A percentile compares a stretch with the other conserved stretches of the same genome.
These are phyloP conservation scores for Bostrychus sinensis DNA, from an alignment of 2,113 vertebrate species.

Conservation along the genomic window DNA sequence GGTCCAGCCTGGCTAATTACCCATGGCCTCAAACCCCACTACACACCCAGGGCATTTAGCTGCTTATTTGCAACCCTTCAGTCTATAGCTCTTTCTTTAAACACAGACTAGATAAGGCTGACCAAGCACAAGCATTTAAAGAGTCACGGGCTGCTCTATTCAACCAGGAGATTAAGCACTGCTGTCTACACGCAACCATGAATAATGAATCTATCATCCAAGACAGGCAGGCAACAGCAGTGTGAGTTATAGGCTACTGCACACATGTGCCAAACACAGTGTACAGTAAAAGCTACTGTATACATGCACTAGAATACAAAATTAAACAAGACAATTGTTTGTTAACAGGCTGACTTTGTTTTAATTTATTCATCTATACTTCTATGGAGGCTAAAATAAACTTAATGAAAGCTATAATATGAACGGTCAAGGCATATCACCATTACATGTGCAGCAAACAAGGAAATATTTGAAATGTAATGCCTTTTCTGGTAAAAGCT, in stretches of 20 bases:
- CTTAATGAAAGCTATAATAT: too few relatives aligned
- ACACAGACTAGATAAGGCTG: constrained; percentile 44
- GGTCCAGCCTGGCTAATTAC: constrained; percentile 84
- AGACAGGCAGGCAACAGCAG: constrained; percentile 70
- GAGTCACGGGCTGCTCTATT: constrained; percentile 58
- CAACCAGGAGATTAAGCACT: constrained; percentile 75
- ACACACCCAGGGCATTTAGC: constrained; percentile 29
- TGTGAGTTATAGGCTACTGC: constrained; percentile 62
- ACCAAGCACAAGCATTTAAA: constrained; percentile 52
- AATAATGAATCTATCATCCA: constrained; percentile 82
- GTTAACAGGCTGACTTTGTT: too few relatives aligned
- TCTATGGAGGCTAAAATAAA: too few relatives aligned
- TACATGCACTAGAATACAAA: too few relatives aligned
- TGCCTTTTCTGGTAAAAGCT: too few relatives aligned
- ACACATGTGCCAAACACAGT: constrained; percentile 42
- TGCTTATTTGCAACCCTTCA: constrained; percentile 49
- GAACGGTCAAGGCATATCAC: too few relatives aligned
- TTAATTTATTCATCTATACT: too few relatives aligned
- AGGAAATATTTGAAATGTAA: too few relatives aligned
- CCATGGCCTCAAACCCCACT: constrained; percentile 64
- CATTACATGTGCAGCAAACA: too few relatives aligned
- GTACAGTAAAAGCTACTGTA: constrained; percentile 40
- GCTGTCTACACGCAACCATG: constrained; percentile 80
- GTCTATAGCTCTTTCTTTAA: constrained; percentile 31
- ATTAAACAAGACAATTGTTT: too few relatives aligned